Evolutionary conservation across 2,888 invertebrate genomes (phyloP), one percentile per base, ranked within the genome.

Genomic region (Corythucha ciliata): DNA sequence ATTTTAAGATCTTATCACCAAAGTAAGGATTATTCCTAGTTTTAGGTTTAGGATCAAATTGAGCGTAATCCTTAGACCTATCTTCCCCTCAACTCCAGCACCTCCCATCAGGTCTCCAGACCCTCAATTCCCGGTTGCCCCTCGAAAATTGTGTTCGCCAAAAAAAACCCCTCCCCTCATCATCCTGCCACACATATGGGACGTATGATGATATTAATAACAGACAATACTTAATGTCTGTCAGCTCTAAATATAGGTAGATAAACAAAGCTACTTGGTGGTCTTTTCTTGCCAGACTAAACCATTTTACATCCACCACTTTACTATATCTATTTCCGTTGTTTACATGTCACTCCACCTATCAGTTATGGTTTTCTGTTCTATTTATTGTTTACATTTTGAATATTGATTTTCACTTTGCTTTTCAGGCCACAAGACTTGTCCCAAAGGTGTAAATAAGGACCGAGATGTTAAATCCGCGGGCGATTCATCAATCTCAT

Each of bases 361-460:
- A 48, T 48, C 48, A 37, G 48, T 48, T 48, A 48, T 48, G 48
- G 37, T 48, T 48, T 25, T 32, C 39, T 39, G 37, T 39, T 48
- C 39, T 37, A 48, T 39, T 48, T 48, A 25, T 29, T 48, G 48
- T 48, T 48, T 48, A 48, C 48, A 24, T 36, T 48, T 39, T 48
- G 37, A 39, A 39, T 48, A 48, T 48, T 39, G 48, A 48, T 48
- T 39, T n/a, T n/a, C n/a, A n/a, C n/a, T 34, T 40, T 42, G 36
- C 39, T 39, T 56, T 46, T 22, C 53, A 56, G 56, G 56, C 48
- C 56, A 53, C 53, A 56, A 51, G 56, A 56, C 42, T 49, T 56
- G 48, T 56, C 56, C 12, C 48, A 50, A 50, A 56, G 50, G 53
- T 56, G 56, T 56, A 56, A 53, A 53, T 53, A 56, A 51, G 33